A percentile compares a stretch with the other conserved stretches of the same genome.
These are phyloP conservation scores for Empidonax traillii DNA, from an alignment of 2,113 vertebrate species.

Conservation along the genomic window DNA sequence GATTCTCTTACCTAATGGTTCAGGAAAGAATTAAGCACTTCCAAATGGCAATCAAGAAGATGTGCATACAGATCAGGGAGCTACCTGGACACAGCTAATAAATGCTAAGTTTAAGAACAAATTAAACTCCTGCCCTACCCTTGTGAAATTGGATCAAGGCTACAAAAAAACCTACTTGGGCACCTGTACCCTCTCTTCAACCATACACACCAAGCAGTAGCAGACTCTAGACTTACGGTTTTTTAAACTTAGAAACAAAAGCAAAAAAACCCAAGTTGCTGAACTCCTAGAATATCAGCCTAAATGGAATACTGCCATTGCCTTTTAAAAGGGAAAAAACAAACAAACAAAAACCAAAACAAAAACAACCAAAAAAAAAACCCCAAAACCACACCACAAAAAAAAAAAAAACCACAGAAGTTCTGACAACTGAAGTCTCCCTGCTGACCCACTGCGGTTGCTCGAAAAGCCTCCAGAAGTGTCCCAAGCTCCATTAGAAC, in stretches of 20 bases:
- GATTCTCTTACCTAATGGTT: not conserved
- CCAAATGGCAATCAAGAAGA: not conserved
- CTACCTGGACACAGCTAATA: not conserved
- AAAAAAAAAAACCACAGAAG: too few relatives aligned
- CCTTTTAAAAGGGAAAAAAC: not conserved
- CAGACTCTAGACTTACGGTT: not conserved
- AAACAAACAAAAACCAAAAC: too few relatives aligned
- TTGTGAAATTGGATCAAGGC: not conserved
- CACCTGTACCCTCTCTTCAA: not conserved
- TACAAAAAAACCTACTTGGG: not conserved
- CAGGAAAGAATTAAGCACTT: not conserved
- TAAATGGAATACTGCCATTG: accelerated
- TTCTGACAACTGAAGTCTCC: not conserved
- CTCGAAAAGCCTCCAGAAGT: not conserved
- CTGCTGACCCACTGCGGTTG: not conserved
- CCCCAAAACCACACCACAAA: too few relatives aligned
- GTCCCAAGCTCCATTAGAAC: not conserved
- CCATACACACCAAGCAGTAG: not conserved
- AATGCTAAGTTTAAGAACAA: not conserved
- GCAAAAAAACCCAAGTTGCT: not conserved
- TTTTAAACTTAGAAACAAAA: not conserved
- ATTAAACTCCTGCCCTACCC: not conserved
- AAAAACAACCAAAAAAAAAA: too few relatives aligned
- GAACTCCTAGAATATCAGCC: not conserved
- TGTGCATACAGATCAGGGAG: not conserved